Base-by-base conservation (phyloP, 2,888 invertebrate species). In the Caenorhabditis sulstoni region DNA sequence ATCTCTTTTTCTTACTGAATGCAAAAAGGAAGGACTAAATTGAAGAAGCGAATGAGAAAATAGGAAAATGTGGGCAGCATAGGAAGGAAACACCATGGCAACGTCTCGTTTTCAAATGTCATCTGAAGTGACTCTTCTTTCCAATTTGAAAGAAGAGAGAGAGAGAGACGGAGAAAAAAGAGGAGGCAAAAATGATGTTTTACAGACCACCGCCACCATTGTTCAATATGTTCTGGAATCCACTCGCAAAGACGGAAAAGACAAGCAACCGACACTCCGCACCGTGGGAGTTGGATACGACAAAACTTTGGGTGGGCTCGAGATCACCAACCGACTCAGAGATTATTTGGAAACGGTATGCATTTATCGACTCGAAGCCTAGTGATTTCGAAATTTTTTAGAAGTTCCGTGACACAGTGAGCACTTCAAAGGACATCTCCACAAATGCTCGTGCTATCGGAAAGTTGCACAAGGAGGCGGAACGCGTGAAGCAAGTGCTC, bases 381-480 rank as follows among this genome's bases (percentile, higher is more conserved):
- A 7, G 7, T 29, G 29, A 29, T 41, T 14, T 41, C 41, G 41
- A 2, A 14, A 41, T 14, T 41, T 55, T 78, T 47, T 22, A 81
- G 76, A 52, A 68, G n/a, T 82, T 82, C 82, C 80, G 82, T 9
- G 78, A 82, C 18, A 81, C 82, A 11, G 81, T 82, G 20, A 82
- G 73, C 57, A 85, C 85, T 8, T 67, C 81, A 0, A 82, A 80
- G 8, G 85, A 85, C 45, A 85, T 85, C 45, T 64, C 83, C 14
- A 85, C 81, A 23, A 96, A 94, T 88, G 94, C 94, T 0, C 93
- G 96, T 53, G 94, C 97, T 0, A 94, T 98, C 94, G 96, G 96
- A 58, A 99, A 99, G 90, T 92, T 99, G 29, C 94, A 96, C 86
- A 96, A 96, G 91, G 99, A 99, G 92, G 96, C 99, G 0, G 97